These are phyloP conservation scores for Bombus impatiens DNA, from an alignment of 1,140 invertebrate genomes.

Conservation along the genomic window DNA sequence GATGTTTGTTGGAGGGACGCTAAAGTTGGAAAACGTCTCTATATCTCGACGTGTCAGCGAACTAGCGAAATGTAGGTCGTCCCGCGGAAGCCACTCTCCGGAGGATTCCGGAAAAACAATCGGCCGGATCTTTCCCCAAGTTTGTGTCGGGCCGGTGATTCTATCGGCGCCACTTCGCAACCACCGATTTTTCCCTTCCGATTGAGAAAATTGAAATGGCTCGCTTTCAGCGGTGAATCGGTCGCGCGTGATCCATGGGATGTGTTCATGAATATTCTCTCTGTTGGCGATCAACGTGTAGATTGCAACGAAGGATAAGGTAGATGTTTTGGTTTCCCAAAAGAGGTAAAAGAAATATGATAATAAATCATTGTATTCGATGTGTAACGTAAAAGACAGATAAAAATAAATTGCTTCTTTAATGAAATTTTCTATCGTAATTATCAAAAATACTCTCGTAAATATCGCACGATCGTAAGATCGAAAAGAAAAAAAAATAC, in stretches of 20 bases:
- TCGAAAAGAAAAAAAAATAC: no score
- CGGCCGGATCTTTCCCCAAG: constrained; percentile 34
- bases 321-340: not conserved
- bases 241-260: not conserved
- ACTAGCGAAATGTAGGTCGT: constrained; percentile 37
- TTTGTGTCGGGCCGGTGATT: constrained; percentile 39
- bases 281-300: not conserved
- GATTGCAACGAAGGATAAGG: not conserved
- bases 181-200: constrained; percentile 30
- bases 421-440: not conserved
- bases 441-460: not conserved
- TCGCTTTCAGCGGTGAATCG: not conserved
- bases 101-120: constrained; percentile 47
- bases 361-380: not conserved
- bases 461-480: no score
- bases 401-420: not conserved
- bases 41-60: constrained; percentile 25
- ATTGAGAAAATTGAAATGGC: constrained; percentile 47
- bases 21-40: not conserved
- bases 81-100: constrained; percentile 26
- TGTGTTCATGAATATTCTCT: constrained; percentile 6
- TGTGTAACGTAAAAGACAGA: not conserved
- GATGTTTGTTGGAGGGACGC: not conserved
- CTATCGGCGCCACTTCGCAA: constrained; percentile 23
- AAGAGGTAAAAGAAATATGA: no score